A percentile compares a stretch with the other conserved stretches of the same genome.
These are phyloP conservation scores for Hipparchia semele DNA, from an alignment of 2,888 invertebrate genomes.

Conservation along the genomic window DNA sequence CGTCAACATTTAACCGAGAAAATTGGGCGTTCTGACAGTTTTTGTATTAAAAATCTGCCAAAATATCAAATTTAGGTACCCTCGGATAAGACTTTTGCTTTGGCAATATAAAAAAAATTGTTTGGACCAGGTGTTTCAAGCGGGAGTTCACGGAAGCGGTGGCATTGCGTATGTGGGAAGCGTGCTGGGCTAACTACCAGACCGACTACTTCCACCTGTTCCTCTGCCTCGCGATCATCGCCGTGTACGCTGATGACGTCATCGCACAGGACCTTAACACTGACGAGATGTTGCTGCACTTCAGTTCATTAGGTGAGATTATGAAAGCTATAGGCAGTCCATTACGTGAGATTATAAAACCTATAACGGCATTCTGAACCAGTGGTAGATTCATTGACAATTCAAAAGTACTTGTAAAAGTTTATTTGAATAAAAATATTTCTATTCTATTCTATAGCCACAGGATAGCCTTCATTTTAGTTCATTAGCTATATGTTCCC, in stretches of 20 bases:
- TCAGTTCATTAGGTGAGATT: conserved; percentile 90
- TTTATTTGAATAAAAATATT: too few species aligned
- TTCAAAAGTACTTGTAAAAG: too few species aligned
- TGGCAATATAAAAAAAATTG: background rate
- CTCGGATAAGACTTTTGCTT: too few species aligned
- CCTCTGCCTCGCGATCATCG: conserved; percentile 95
- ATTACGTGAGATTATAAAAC: background rate
- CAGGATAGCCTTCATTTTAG: too few species aligned
- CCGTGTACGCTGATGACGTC: conserved; percentile 96
- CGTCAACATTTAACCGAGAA: too few species aligned
- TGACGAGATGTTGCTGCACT: conserved; percentile 97
- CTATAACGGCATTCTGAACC: background rate
- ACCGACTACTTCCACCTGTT: conserved; percentile 98
- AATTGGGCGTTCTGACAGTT: too few species aligned
- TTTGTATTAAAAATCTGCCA: too few species aligned
- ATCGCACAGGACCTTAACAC: conserved; percentile 95
- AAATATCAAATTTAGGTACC: too few species aligned
- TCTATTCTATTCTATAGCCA: too few species aligned
- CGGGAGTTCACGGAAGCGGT: conserved; percentile 95
- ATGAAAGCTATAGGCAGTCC: too few species aligned
- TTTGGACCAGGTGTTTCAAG: conserved; percentile 89
- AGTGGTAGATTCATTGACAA: too few species aligned
- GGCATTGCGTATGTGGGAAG: conserved; percentile 96
- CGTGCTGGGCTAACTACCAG: conserved; percentile 98
- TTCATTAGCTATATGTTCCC: too few species aligned